These are phyloP conservation scores for Laterallus jamaicensis DNA, from an alignment of 2,113 vertebrate species.

Conservation along the genomic window DNA sequence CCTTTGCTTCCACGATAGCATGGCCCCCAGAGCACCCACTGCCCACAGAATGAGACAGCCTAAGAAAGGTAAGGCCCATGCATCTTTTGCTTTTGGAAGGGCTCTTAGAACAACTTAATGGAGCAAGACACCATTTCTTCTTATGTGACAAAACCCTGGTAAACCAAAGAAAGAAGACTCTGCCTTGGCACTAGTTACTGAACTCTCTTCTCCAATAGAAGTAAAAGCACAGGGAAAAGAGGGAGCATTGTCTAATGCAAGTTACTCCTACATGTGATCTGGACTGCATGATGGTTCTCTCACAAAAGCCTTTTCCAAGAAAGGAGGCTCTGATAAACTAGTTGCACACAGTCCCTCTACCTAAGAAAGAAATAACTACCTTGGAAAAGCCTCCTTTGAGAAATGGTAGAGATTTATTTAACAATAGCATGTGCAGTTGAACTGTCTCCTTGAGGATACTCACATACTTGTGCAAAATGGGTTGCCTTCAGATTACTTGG, in stretches of 20 bases:
- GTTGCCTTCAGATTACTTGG: neutral
- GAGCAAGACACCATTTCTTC: neutral
- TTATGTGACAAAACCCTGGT: neutral
- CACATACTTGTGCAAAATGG: neutral
- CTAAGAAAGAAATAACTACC: neutral
- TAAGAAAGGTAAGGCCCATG: neutral
- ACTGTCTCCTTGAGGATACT: neutral
- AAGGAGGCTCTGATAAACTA: neutral
- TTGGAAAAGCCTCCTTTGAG: neutral
- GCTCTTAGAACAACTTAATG: neutral
- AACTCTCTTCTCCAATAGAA: neutral
- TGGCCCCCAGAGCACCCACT: neutral
- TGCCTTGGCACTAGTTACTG: neutral
- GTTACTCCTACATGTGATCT: neutral
- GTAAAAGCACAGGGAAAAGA: neutral
- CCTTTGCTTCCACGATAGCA: neutral
- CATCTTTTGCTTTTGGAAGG: neutral
- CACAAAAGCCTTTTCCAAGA: neutral
- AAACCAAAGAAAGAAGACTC: neutral
- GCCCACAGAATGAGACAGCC: neutral
- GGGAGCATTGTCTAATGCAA: neutral
- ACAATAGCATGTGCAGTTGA: accelerated
- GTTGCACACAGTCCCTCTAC: neutral
- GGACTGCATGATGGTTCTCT: neutral
- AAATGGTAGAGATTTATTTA: neutral